These are phyloP conservation scores for Rynchops niger DNA, from an alignment of 2,113 vertebrate species.

Conservation along the genomic window DNA sequence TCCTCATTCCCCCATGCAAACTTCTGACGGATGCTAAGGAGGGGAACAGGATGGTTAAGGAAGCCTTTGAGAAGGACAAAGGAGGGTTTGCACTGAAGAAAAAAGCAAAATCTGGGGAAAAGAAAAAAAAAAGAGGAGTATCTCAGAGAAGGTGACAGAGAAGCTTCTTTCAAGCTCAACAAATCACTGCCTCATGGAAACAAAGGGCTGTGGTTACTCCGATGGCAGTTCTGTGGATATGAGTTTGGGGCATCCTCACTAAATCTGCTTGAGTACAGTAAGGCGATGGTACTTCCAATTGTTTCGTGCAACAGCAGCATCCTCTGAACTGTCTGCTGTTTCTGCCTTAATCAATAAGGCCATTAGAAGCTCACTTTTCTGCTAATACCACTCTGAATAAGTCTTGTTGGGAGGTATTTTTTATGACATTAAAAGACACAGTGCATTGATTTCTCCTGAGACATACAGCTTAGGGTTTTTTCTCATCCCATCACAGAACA, in stretches of 20 bases:
- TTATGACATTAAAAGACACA: constrained; percentile 49
- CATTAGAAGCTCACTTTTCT: constrained; percentile 55
- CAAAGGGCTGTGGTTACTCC: neutral
- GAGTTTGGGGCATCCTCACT: neutral
- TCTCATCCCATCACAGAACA: neutral
- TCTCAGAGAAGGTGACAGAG: neutral
- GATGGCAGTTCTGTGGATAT: neutral
- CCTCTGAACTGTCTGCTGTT: constrained; percentile 19
- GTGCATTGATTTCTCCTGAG: constrained; percentile 47
- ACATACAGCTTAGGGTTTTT: constrained; percentile 7
- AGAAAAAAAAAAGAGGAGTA: neutral
- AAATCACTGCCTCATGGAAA: neutral
- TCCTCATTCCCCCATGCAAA: neutral
- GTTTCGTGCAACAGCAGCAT: neutral
- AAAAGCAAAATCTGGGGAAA: neutral
- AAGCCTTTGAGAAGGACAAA: neutral
- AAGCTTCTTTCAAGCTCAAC: neutral
- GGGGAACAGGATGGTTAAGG: neutral
- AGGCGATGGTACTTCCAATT: neutral
- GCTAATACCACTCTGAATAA: constrained; percentile 30
- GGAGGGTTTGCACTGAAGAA: neutral
- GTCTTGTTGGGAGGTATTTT: constrained; percentile 9
- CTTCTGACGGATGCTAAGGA: neutral
- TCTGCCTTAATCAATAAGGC: constrained; percentile 64
- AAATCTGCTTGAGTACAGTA: neutral